Conservation (phyloP, 2,888 invertebrate species). For the Lissocephala sabroskyi region DNA sequence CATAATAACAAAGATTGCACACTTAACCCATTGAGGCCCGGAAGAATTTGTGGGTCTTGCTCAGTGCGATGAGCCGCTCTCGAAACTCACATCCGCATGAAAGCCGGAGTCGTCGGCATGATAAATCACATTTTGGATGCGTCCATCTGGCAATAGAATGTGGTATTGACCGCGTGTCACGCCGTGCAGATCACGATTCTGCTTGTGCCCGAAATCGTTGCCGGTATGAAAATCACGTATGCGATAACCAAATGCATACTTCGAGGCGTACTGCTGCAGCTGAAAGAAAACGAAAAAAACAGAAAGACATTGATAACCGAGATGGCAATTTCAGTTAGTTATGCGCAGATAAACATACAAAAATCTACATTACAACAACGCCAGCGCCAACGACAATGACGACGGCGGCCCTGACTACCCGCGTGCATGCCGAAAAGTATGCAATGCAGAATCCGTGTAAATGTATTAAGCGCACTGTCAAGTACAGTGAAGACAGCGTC, state of each 20-base stretch:
- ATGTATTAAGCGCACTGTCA: slow-evolving; percentile 63
- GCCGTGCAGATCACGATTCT: slow-evolving; percentile 79
- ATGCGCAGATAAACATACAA: not conserved
- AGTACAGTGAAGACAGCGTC: slow-evolving; percentile 40
- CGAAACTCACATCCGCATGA: slow-evolving; percentile 84
- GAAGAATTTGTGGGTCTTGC: no score
- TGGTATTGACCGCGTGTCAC: slow-evolving; percentile 83
- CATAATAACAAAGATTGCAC: no score
- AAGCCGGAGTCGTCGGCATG: slow-evolving; percentile 84
- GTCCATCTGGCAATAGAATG: slow-evolving; percentile 84
- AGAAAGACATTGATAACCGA: no score
- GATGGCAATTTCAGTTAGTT: slow-evolving; percentile 23
- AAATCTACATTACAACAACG: slow-evolving; percentile 8
- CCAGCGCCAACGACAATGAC: not conserved
- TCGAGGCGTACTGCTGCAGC: slow-evolving; percentile 76
- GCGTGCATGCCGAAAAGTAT: slow-evolving; percentile 43
- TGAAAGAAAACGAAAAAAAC: slow-evolving; percentile 65
- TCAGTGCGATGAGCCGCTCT: slow-evolving; percentile 57
- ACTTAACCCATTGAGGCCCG: no score
- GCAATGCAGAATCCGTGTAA: slow-evolving; percentile 34
- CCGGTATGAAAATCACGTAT: slow-evolving; percentile 81
- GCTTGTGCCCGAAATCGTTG: slow-evolving; percentile 85
- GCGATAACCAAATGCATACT: slow-evolving; percentile 80
- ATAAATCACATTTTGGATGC: slow-evolving; percentile 84
- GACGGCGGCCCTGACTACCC: slow-evolving; percentile 27